Evolutionary conservation across 2,888 invertebrate species (phyloP), one percentile per base, ranked within the genome.

Genomic region (Philonicus albiceps): DNA sequence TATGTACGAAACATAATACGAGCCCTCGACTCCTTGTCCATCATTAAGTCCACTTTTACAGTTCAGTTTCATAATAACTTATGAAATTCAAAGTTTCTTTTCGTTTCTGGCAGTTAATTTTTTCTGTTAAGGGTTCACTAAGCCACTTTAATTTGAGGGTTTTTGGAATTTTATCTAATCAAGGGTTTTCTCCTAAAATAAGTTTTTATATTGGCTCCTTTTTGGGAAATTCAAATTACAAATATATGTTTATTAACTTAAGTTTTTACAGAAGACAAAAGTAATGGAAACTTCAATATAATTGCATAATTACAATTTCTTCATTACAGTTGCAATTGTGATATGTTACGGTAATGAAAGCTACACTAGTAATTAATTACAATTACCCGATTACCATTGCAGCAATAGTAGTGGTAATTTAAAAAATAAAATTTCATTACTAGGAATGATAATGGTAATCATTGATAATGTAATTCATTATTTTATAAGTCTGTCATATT

Each of bases 1-100:
- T 84, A 30, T 73, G 81, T 19, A 64, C 19, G 19, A 27, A 78
- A 49, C 78, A 78, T 78, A 30, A 78, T 78, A 78, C 30, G 34
- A 19, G 74, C 27, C 27, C 49, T 16, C 27, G 22, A 19, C 22
- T 49, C 30, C 78, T 43, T 49, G 49, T 78, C 78, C 78, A 49
- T 78, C 49, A 78, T 78, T 78, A 78, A 6, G 49, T 4, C n/a
- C 49, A 49, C 49, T 49, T 16, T 49, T 49, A n/a, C n/a, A 49
- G 49, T n/a, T 49, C n/a, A 49, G 19, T 6, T n/a, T n/a, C 49
- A 49, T 49, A 49, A 49, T 49, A 64, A 64, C 27, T 64, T 64
- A 64, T 22, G 11, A 27, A 64, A 64, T 64, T 22, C 27, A 64
- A 64, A 64, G 64, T 64, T 64, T 64, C 64, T 64, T 64, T 64